A percentile compares a stretch with the other conserved stretches of the same genome.
These are phyloP conservation scores for Mungos mungo DNA, from an alignment of 2,113 vertebrate genomes.

Conservation along the genomic window DNA sequence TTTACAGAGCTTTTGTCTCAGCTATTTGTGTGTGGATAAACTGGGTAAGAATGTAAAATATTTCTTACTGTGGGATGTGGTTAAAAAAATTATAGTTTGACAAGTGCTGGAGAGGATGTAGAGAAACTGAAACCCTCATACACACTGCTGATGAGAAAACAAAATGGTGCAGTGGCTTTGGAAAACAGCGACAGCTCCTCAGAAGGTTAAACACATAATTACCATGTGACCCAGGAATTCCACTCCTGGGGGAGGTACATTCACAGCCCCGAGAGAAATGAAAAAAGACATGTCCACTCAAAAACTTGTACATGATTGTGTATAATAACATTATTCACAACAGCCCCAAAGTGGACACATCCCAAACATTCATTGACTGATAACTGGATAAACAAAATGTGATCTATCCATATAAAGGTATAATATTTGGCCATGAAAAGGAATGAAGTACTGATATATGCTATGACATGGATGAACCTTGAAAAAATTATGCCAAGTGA, in stretches of 20 bases:
- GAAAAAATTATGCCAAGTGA: neutral
- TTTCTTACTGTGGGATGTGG: slow-evolving; percentile 8
- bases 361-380: neutral
- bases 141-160: neutral
- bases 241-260: neutral
- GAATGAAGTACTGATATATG: neutral
- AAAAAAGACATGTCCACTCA: neutral
- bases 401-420: neutral
- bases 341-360: neutral
- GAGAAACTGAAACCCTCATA: neutral
- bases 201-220: slow-evolving; percentile 17
- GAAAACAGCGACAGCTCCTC: neutral
- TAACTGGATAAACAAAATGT: neutral
- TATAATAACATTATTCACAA: neutral
- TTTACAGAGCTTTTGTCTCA: slow-evolving; percentile 10
- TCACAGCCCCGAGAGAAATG: neutral
- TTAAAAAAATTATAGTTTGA: neutral
- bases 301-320: neutral
- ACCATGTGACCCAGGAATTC: neutral
- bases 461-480: neutral
- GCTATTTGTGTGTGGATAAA: neutral
- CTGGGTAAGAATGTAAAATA: slow-evolving; percentile 24
- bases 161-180: neutral
- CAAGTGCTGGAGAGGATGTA: neutral
- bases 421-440: neutral